phyloP scores from a whole-genome alignment of 2,797 vertebrate genomes.

The Thamnophis elegans region DNA sequence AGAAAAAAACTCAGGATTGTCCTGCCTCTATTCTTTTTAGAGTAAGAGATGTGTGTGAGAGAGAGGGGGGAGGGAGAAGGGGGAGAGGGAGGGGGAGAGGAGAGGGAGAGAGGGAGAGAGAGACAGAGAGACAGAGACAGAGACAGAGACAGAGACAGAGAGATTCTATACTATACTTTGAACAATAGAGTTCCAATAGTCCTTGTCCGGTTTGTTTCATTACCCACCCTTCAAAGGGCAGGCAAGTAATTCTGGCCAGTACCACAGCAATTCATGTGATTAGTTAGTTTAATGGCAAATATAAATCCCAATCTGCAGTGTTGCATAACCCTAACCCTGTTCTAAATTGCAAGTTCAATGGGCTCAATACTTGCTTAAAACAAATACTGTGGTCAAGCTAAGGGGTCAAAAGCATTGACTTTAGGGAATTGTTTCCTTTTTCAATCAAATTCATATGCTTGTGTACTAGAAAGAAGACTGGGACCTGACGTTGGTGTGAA shows the following conservation, averaged over 20 bases:
- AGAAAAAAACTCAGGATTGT: background rate
- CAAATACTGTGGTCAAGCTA: background rate
- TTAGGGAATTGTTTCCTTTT: background rate
- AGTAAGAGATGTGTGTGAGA: background rate
- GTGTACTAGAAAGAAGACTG: background rate
- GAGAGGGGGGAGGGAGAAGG: too few relatives aligned
- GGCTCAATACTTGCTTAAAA: background rate
- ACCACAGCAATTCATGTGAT: background rate
- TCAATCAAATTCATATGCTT: background rate
- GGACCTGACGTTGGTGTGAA: background rate
- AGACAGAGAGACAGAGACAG: too few relatives aligned
- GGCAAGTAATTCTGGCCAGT: background rate
- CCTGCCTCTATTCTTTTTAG: background rate
- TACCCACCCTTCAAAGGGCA: background rate
- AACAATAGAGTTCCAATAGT: background rate
- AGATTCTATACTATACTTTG: background rate
- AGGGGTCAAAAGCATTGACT: background rate
- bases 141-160: too few relatives aligned
- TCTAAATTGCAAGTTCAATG: background rate
- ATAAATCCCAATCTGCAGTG: background rate
- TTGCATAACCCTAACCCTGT: background rate
- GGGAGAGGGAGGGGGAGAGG: too few relatives aligned
- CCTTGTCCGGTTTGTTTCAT: background rate
- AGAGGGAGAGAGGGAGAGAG: too few relatives aligned
- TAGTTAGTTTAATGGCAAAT: background rate